Conservation (phyloP, 2,113 vertebrate genomes). For the Xiphophorus couchianus region DNA sequence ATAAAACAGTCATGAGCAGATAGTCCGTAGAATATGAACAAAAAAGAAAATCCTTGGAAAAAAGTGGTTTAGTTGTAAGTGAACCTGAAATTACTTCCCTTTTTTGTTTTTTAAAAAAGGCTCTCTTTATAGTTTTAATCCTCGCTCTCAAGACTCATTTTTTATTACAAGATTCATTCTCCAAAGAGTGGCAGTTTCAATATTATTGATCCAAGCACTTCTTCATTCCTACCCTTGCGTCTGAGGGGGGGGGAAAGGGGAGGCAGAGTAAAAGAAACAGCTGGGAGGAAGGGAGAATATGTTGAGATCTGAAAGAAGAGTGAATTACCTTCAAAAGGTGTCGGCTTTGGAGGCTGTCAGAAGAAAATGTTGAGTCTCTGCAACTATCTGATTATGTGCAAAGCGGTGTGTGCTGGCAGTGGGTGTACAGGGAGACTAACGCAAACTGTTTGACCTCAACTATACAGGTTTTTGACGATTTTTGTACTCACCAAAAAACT, state of each 20-base stretch:
- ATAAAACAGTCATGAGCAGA: not conserved
- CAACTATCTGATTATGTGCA: slow-evolving; percentile 5
- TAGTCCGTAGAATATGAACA: not conserved
- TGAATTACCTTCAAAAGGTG: slow-evolving; percentile 12
- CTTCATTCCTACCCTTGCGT: slow-evolving; percentile 8
- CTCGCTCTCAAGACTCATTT: slow-evolving; percentile 18
- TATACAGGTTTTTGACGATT: slow-evolving; percentile 83
- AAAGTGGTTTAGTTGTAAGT: not conserved
- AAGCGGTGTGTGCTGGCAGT: not conserved
- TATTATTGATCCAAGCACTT: slow-evolving; percentile 44
- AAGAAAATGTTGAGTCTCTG: slow-evolving; percentile 10
- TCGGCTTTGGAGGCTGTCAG: slow-evolving; percentile 1
- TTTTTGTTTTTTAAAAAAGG: not conserved
- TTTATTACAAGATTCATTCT: slow-evolving; percentile 17
- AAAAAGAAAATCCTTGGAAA: not conserved
- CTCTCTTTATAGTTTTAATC: slow-evolving; percentile 11
- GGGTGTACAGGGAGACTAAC: slow-evolving; percentile 79
- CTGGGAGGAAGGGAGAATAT: not conserved
- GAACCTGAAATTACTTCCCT: not conserved
- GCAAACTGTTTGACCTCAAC: slow-evolving; percentile 85
- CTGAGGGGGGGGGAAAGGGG: slow-evolving; percentile 1
- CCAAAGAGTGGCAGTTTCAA: slow-evolving; percentile 31
- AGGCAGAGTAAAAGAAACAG: slow-evolving; percentile 8
- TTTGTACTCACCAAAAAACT: slow-evolving; percentile 81
- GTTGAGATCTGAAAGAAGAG: not conserved